These are phyloP conservation scores for Dicyrtomina minuta DNA, from an alignment of 2,888 invertebrate genomes.

Conservation along the genomic window DNA sequence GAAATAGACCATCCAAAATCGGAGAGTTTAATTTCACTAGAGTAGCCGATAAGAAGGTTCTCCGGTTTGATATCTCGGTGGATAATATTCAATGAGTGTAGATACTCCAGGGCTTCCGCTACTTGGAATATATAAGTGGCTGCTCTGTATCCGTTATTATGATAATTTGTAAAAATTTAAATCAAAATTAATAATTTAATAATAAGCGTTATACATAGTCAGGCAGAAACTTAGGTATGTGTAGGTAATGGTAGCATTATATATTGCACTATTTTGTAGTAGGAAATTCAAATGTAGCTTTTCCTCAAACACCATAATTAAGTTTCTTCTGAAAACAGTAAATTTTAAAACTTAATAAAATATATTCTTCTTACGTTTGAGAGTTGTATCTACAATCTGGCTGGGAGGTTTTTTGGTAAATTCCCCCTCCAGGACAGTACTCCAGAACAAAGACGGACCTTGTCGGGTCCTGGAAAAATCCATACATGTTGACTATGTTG, in stretches of 20 bases:
- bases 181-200: neutral
- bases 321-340: too few relatives aligned
- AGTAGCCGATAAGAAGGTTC: slow-evolving; percentile 81
- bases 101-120: slow-evolving; percentile 82
- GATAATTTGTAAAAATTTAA: neutral
- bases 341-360: too few relatives aligned
- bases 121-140: slow-evolving; percentile 82
- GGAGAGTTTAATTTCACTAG: slow-evolving; percentile 88
- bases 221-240: neutral
- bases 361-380: slow-evolving; percentile 24
- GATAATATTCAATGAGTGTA: slow-evolving; percentile 87
- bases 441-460: slow-evolving; percentile 87
- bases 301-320: too few relatives aligned
- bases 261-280: too few relatives aligned
- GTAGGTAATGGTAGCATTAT: too few relatives aligned
- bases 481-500: slow-evolving; percentile 87
- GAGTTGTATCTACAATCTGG: slow-evolving; percentile 78
- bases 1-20: slow-evolving; percentile 91
- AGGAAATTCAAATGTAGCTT: too few relatives aligned
- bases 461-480: slow-evolving; percentile 90
- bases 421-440: slow-evolving; percentile 81
- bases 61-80: slow-evolving; percentile 96
- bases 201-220: neutral
- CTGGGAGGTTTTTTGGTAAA: slow-evolving; percentile 69
- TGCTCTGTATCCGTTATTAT: slow-evolving; percentile 58